Conservation (phyloP, 2,888 invertebrate genomes). For the Aelia acuminata region DNA sequence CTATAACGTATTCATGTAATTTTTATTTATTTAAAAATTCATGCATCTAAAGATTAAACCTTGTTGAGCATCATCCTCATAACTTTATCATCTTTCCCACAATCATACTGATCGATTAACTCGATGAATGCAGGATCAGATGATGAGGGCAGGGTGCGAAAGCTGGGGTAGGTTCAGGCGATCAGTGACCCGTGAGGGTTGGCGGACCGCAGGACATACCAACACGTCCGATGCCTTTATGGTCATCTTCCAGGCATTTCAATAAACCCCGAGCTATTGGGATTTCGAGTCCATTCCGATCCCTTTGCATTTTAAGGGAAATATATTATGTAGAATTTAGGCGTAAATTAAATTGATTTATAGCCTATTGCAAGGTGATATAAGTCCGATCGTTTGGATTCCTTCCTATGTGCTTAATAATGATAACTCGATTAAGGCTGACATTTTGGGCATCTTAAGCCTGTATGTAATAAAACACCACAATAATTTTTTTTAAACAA, state of each 20-base stretch:
- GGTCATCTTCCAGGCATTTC: constrained; percentile 23
- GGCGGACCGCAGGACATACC: background rate
- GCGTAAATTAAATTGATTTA: background rate
- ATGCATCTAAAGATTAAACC: too few species aligned
- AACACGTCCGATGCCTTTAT: background rate
- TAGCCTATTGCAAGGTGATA: too few species aligned
- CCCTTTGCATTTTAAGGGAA: background rate
- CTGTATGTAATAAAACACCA: too few species aligned
- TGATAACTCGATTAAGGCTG: too few species aligned
- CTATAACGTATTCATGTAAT: too few species aligned
- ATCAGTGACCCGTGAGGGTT: background rate
- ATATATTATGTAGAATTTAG: background rate
- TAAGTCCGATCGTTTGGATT: too few species aligned
- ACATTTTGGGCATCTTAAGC: too few species aligned
- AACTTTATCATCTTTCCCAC: too few species aligned
- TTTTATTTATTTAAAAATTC: too few species aligned
- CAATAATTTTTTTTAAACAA: too few species aligned
- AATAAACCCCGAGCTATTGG: background rate
- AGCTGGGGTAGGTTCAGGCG: background rate
- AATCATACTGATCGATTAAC: background rate
- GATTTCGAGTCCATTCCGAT: background rate
- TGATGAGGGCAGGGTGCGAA: too few species aligned
- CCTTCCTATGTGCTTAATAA: too few species aligned
- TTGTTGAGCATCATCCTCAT: background rate
- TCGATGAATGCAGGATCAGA: background rate